These are phyloP conservation scores for Bombus cullumanus DNA, from an alignment of 1,140 invertebrate genomes.

Conservation along the genomic window DNA sequence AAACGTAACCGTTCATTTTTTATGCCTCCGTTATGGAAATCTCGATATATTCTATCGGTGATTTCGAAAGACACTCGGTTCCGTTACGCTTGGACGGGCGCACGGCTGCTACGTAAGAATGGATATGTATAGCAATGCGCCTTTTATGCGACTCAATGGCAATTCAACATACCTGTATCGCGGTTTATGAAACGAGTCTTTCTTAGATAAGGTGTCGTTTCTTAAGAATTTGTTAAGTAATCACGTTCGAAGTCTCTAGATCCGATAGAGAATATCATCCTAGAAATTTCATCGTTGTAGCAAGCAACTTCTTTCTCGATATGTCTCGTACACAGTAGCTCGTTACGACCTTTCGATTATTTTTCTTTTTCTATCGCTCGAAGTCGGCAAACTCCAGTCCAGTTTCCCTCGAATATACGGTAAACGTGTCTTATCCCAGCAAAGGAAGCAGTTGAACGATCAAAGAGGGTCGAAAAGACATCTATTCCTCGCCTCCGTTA, in stretches of 20 bases:
- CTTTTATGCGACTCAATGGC: slow-evolving; percentile 28
- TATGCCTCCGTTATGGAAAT: slow-evolving; percentile 31
- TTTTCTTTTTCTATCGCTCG: too few species aligned
- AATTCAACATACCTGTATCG: slow-evolving; percentile 35
- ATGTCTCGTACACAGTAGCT: not conserved
- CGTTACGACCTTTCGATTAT: not conserved
- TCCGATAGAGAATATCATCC: not conserved
- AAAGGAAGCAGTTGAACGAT: not conserved
- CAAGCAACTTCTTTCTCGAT: not conserved
- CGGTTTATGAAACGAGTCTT: slow-evolving; percentile 8
- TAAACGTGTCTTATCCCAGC: not conserved
- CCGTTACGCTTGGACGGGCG: slow-evolving; percentile 43
- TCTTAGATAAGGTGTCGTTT: slow-evolving; percentile 24
- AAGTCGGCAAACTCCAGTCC: not conserved
- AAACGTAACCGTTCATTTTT: slow-evolving; percentile 36
- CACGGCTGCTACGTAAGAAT: slow-evolving; percentile 22
- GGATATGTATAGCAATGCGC: slow-evolving; percentile 7
- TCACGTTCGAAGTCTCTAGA: not conserved
- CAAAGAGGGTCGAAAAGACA: not conserved
- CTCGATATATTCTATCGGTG: slow-evolving; percentile 43
- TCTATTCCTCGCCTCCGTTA: slow-evolving; percentile 12
- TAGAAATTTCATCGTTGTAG: not conserved
- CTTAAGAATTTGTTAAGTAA: slow-evolving; percentile 33
- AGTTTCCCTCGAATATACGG: not conserved
- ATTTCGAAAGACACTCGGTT: slow-evolving; percentile 60